Evolutionary conservation across 2,888 invertebrate species (phyloP), one percentile per base, ranked within the genome.

Genomic region (Drosophila nigricruria): DNA sequence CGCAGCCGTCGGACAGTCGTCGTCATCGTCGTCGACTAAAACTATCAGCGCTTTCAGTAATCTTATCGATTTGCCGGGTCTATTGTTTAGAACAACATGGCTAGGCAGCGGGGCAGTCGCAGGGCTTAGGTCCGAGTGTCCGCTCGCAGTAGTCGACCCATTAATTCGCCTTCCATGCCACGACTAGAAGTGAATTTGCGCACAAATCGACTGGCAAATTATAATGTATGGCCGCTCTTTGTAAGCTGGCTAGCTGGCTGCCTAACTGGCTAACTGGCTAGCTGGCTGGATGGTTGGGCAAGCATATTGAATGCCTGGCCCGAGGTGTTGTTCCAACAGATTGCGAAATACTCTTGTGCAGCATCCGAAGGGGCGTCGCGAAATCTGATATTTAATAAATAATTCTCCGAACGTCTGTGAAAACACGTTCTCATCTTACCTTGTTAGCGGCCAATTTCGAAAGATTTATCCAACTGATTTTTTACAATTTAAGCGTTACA

Each of bases 171-270:
- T 49, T 42, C 30, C 65, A 30, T 38, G 50, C 36, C 49, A 75
- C 72, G 83, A 54, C 77, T 68, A 69, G 81, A 82, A 69, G 52
- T 53, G 62, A 88, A 88, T 73, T 82, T 70, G 88, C 71, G 63
- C 86, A 72, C 86, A 84, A 89, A 89, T 84, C 86, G 84, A 79
- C 85, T 82, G 84, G 88, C 90, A 90, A 85, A 85, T 89, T 88
- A 88, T 82, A 79, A 88, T 89, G 74, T 73, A 85, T 77, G 74
- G 68, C 6, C 69, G 69, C 73, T 66, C 65, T 56, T 58, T 63
- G 53, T 43, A 60, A n/a, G n/a, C n/a, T n/a, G n/a, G n/a, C n/a
- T n/a, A n/a, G n/a, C n/a, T n/a, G n/a, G n/a, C n/a, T n/a, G n/a
- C n/a, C n/a, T n/a, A n/a, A n/a, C n/a, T n/a, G n/a, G n/a, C n/a